phyloP scores from a whole-genome alignment of 2,888 invertebrate species.

The Campoletis raptor region DNA sequence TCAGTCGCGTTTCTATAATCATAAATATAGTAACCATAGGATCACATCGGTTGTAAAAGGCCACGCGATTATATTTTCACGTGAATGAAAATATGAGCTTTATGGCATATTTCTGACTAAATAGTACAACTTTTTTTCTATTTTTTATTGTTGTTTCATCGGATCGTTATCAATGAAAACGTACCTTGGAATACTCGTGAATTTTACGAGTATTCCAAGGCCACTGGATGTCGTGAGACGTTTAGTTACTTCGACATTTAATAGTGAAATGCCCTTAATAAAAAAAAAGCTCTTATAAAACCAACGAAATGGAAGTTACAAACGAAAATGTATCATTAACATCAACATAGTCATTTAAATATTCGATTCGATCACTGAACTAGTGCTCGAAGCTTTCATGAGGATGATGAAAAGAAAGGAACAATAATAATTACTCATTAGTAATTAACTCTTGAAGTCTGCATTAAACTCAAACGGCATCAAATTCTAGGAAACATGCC shows the following conservation, averaged over 20 bases:
- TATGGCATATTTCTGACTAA: slow-evolving; percentile 1
- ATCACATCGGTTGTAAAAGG: not conserved
- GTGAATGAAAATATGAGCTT: slow-evolving; percentile 41
- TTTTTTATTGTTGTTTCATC: not conserved
- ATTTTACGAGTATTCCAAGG: not conserved
- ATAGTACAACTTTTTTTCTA: slow-evolving; percentile 12
- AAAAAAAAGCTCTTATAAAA: not conserved
- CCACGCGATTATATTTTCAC: slow-evolving; percentile 53
- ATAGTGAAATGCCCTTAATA: not conserved
- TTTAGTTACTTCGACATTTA: slow-evolving; percentile 14
- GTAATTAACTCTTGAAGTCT: not conserved
- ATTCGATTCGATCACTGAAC: not conserved
- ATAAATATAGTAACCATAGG: not conserved
- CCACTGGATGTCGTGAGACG: slow-evolving; percentile 5
- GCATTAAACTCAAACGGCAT: not conserved
- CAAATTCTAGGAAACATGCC: not conserved
- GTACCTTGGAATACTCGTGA: slow-evolving; percentile 16
- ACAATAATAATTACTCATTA: not conserved
- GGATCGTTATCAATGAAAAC: slow-evolving; percentile 33
- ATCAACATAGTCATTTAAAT: not conserved
- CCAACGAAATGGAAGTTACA: not conserved
- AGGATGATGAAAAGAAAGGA: no score
- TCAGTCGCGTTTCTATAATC: slow-evolving; percentile 20
- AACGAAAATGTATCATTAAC: not conserved
- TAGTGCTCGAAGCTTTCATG: no score